phyloP scores from a whole-genome alignment of 2,888 invertebrate genomes.

The Microplitis manilae region DNA sequence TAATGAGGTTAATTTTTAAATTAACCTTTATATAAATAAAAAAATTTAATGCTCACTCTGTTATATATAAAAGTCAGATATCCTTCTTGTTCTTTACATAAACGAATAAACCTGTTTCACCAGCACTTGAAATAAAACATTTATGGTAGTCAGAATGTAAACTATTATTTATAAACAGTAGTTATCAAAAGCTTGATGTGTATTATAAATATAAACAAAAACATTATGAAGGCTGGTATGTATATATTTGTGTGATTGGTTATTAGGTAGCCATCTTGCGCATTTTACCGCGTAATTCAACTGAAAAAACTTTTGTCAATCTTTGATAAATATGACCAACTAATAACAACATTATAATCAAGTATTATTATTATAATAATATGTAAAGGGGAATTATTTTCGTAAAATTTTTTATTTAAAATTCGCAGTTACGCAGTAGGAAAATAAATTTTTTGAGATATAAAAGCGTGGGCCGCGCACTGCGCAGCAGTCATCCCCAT shows the following conservation, averaged over 20 bases:
- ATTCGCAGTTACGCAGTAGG: background rate
- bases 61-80: background rate
- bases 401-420: background rate
- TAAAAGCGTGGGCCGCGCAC: background rate
- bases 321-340: background rate
- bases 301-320: background rate
- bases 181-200: background rate
- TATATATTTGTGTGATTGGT: background rate
- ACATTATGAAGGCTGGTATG: background rate
- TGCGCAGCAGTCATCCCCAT: background rate
- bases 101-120: background rate
- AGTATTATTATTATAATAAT: background rate
- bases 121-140: background rate
- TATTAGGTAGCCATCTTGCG: background rate
- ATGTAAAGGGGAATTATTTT: background rate
- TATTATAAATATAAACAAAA: background rate
- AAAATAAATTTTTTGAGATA: background rate
- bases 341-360: background rate
- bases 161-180: background rate
- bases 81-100: background rate
- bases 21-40: background rate
- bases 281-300: background rate
- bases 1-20: background rate
- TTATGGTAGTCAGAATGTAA: background rate
- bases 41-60: background rate